Conservation (phyloP, 2,113 vertebrate species). For the Peromyscus californicus region DNA sequence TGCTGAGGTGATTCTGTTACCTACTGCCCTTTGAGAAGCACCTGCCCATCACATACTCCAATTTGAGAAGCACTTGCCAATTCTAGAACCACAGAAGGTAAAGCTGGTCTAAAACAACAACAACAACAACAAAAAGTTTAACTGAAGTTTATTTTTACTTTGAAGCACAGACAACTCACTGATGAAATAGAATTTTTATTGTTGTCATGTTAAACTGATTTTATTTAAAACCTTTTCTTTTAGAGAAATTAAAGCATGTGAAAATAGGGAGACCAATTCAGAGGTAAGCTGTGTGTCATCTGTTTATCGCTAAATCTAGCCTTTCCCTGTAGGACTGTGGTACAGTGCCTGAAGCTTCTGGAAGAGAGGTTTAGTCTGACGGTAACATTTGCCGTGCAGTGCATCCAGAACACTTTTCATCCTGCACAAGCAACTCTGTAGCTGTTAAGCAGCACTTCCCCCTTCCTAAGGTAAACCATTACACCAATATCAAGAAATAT, state of each 20-base stretch:
- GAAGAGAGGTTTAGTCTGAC: neutral
- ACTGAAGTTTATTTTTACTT: neutral
- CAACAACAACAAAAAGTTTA: neutral
- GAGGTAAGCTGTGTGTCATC: neutral
- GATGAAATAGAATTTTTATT: neutral
- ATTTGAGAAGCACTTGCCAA: neutral
- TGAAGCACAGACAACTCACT: neutral
- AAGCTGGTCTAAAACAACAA: neutral
- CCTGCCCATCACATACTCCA: neutral
- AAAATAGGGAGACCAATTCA: neutral
- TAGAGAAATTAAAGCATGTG: neutral
- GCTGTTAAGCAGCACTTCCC: neutral
- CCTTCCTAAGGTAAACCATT: neutral
- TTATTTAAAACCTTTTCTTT: slow-evolving; percentile 34
- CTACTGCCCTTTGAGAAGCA: neutral
- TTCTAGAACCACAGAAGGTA: neutral
- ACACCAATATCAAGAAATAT: neutral
- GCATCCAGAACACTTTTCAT: neutral
- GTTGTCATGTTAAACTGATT: neutral
- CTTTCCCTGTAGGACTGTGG: neutral
- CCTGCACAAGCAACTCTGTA: neutral
- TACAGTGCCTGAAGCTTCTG: neutral
- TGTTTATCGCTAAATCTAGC: neutral
- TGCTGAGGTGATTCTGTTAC: fast-evolving
- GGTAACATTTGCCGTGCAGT: neutral